These are phyloP conservation scores for Yasuhikotakia modesta DNA, from an alignment of 2,797 vertebrate genomes.

Conservation along the genomic window DNA sequence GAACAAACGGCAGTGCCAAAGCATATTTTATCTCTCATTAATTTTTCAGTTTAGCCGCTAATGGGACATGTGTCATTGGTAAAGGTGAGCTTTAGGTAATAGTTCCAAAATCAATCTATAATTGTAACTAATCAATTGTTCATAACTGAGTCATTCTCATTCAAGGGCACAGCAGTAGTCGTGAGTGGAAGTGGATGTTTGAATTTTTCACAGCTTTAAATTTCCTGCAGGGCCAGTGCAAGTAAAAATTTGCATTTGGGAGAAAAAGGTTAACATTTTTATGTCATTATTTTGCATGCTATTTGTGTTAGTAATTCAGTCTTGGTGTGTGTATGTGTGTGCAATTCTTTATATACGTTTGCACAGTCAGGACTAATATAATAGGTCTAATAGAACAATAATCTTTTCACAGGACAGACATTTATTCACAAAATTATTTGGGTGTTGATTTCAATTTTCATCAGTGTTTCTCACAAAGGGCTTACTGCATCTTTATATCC, in stretches of 20 bases:
- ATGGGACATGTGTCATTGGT: constrained; percentile 19
- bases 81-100: constrained; percentile 6
- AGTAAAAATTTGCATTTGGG: too few species aligned
- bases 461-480: too few species aligned
- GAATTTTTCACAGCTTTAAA: background rate
- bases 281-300: too few species aligned
- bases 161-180: background rate
- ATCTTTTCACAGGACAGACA: too few species aligned
- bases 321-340: constrained; percentile 27
- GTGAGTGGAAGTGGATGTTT: background rate
- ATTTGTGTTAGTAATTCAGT: too few species aligned
- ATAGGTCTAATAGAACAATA: too few species aligned
- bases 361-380: background rate
- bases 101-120: background rate
- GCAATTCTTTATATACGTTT: too few species aligned
- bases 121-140: background rate
- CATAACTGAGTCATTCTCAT: background rate
- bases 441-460: too few species aligned
- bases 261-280: background rate
- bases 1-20: constrained; percentile 12
- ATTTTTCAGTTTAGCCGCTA: constrained; percentile 15
- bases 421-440: too few species aligned
- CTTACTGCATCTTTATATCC: constrained; percentile 66
- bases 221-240: background rate
- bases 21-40: background rate